Evolutionary conservation across 2,113 vertebrate species (phyloP).

Genomic region (Chionodraco myersi): DNA sequence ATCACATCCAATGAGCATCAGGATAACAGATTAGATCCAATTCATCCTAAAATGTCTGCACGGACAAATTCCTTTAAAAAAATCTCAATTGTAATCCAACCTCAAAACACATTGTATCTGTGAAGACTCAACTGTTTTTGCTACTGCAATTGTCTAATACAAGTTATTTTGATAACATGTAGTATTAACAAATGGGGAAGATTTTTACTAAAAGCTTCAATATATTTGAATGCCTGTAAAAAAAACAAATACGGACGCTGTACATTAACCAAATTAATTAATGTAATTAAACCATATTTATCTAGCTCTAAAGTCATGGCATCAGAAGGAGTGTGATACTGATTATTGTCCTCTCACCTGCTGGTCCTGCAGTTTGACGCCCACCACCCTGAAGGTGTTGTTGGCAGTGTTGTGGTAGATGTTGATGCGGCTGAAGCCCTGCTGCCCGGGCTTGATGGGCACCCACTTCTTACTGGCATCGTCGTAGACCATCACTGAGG

Average conservation of each 20-base stretch:
- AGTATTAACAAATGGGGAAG: neutral
- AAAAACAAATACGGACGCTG: neutral
- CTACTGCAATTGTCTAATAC: neutral
- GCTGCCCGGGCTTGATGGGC: conserved; percentile 97
- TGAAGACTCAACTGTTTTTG: neutral
- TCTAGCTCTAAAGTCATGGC: neutral
- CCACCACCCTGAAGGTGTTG: conserved; percentile 98
- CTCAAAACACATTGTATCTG: neutral
- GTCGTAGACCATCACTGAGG: conserved; percentile 99
- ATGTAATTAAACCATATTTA: neutral
- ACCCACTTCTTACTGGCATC: conserved; percentile 99
- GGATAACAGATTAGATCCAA: neutral
- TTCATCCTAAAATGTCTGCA: neutral
- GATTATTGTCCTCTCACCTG: conserved; percentile 86
- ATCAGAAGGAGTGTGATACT: neutral
- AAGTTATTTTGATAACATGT: neutral
- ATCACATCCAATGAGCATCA: too few relatives aligned
- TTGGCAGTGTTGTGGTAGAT: conserved; percentile 99
- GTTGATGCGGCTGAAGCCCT: conserved; percentile 99
- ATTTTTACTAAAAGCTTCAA: neutral
- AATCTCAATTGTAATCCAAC: neutral
- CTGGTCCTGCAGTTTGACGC: conserved; percentile 99
- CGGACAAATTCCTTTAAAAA: conserved; percentile 12
- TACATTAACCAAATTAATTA: neutral
- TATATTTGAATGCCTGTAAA: neutral